Conservation (phyloP, 2,888 invertebrate species). For the Drosophila greeni region DNA sequence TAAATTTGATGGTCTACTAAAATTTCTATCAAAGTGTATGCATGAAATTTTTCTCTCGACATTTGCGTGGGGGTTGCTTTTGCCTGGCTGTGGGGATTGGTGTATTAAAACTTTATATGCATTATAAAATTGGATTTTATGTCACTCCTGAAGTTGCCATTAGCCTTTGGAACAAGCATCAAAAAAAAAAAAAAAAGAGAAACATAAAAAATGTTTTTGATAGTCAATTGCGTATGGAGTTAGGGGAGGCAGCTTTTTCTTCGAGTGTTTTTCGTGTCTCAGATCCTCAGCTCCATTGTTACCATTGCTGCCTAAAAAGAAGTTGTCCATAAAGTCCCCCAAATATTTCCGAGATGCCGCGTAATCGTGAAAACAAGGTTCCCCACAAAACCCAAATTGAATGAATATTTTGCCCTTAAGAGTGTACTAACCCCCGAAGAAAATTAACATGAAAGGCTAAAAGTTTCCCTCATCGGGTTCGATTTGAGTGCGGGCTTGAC, state of each 20-base stretch:
- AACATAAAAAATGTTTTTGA: conserved; percentile 58
- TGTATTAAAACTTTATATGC: conserved; percentile 70
- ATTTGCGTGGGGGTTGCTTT: conserved; percentile 21
- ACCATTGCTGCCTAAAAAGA: conserved; percentile 6
- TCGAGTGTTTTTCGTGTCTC: conserved; percentile 37
- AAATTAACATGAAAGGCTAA: conserved; percentile 51
- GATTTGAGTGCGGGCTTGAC: background rate
- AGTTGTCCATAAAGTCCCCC: conserved; percentile 50
- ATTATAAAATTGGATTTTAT: conserved; percentile 72
- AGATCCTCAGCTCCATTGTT: conserved; percentile 36
- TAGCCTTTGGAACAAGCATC: conserved; percentile 37
- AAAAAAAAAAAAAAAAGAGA: conserved; percentile 23
- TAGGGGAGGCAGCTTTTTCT: conserved; percentile 46
- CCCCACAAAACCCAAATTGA: conserved; percentile 35
- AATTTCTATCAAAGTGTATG: conserved; percentile 64
- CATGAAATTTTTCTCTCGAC: conserved; percentile 49
- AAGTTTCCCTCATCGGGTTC: conserved; percentile 1
- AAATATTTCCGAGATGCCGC: conserved; percentile 59
- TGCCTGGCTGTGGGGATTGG: conserved; percentile 11
- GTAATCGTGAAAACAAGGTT: conserved; percentile 58
- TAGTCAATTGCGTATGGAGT: conserved; percentile 63
- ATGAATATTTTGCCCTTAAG: conserved; percentile 57
- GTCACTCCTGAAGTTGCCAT: conserved; percentile 63
- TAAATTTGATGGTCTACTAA: conserved; percentile 69
- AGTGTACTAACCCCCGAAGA: conserved; percentile 30